A percentile compares a stretch with the other conserved stretches of the same genome.
phyloP scores from a whole-genome alignment of 2,113 vertebrate species.

The Anoplopoma fimbria region DNA sequence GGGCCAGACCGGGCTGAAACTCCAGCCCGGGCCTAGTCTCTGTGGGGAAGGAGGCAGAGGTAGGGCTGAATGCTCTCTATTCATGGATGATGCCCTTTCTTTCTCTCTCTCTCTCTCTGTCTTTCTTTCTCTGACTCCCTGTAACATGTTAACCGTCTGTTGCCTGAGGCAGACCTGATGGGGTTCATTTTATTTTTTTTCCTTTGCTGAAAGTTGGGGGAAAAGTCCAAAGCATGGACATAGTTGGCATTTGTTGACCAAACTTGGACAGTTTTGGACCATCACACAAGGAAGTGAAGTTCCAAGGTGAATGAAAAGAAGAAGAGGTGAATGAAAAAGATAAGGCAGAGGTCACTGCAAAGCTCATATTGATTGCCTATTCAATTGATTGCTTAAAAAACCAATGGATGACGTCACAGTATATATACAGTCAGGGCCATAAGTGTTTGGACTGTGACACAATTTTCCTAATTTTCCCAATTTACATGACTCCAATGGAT shows the following conservation, averaged over 20 bases:
- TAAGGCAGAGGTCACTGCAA: not conserved
- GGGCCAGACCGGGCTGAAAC: constrained; percentile 67
- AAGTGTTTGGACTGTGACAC: too few relatives aligned
- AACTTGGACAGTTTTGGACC: not conserved
- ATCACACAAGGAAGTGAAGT: constrained; percentile 12
- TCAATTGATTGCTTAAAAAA: too few relatives aligned
- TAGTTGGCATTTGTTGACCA: not conserved
- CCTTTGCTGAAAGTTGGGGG: not conserved
- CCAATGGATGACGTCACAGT: too few relatives aligned
- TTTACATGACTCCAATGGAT: too few relatives aligned
- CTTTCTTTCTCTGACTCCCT: constrained; percentile 19
- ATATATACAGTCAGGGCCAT: too few relatives aligned
- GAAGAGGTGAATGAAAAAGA: not conserved
- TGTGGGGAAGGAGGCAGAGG: constrained; percentile 57
- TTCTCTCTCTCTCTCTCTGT: constrained; percentile 16
- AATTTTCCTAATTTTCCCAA: too few relatives aligned
- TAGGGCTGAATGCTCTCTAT: constrained; percentile 62
- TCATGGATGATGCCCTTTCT: constrained; percentile 48
- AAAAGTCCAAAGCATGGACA: not conserved
- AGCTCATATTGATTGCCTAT: not conserved
- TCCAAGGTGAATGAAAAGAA: not conserved
- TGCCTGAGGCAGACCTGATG: constrained; percentile 26
- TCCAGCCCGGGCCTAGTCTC: constrained; percentile 59
- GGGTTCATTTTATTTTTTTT: not conserved
- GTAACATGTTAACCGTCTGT: constrained; percentile 57